Evolutionary conservation across 2,888 invertebrate genomes (phyloP).

Genomic region (Ypsolopha scabrella): DNA sequence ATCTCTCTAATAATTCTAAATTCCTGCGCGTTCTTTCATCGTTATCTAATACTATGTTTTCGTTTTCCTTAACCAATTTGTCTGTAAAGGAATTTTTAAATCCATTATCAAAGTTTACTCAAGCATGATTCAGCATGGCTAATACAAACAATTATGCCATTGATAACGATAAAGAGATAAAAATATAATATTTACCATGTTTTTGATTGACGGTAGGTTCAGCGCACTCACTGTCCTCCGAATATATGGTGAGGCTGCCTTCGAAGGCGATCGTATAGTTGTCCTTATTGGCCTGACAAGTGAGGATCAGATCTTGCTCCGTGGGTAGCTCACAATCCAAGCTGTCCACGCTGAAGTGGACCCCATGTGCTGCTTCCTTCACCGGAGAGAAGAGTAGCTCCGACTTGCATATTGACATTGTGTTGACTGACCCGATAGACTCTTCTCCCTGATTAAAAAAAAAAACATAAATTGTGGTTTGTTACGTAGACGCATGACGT

Average conservation of each 20-base stretch:
- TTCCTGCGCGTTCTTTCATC: constrained; percentile 70
- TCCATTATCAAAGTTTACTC: not conserved
- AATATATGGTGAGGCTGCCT: constrained; percentile 86
- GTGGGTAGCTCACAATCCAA: constrained; percentile 87
- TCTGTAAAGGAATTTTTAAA: constrained; percentile 26
- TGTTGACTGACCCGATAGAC: constrained; percentile 78
- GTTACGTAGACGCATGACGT: too few species aligned
- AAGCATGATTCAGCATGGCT: not conserved
- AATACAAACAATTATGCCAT: not conserved
- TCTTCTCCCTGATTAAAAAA: constrained; percentile 74
- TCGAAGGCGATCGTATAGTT: constrained; percentile 96
- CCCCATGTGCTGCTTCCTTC: constrained; percentile 81
- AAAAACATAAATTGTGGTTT: too few species aligned
- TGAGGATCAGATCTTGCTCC: constrained; percentile 88
- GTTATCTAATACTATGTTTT: constrained; percentile 53
- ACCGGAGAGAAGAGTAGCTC: constrained; percentile 92
- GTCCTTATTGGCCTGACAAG: constrained; percentile 93
- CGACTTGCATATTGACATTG: constrained; percentile 93
- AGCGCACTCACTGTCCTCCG: constrained; percentile 84
- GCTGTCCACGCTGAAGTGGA: constrained; percentile 91
- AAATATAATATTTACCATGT: constrained; percentile 40
- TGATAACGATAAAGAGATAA: not conserved
- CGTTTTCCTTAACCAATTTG: constrained; percentile 55
- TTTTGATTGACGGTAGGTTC: constrained; percentile 64
- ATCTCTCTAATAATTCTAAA: constrained; percentile 67